Base-by-base conservation (phyloP, 92 coral and sea anemone species). In the Porites lobata region DNA sequence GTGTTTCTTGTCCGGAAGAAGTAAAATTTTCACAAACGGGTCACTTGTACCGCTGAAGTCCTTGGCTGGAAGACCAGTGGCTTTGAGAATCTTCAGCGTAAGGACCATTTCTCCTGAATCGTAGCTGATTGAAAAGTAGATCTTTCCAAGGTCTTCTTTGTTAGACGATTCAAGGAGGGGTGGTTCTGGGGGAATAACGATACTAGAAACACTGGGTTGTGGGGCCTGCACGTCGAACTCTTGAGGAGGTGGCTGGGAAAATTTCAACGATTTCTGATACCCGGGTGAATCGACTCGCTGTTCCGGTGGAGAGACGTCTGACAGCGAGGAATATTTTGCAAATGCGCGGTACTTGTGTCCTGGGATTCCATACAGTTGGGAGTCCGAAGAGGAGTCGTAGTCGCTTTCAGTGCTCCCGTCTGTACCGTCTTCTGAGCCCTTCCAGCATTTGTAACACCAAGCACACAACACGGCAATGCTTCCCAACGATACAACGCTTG, bases 21-120 rank as follows among this genome's bases (percentile, higher is more conserved):
- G 96, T n/a, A 92, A 66, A 51, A 98, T 94, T 81, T 98, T 98
- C 9, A 96, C 98, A 63, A 98, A 98, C 1, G 99, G 99, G 68
- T 98, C 99, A 69, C 99, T 98, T 7, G 99, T 98, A 9, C 99
- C 99, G 85, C 98, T 94, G 65, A 98, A 98, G 80, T 98, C 99
- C 71, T 98, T 98, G 7, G 99, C 99, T 18, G 99, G 99, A 15
- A 98, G 80, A 10, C 96, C 91, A 54, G 93, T 76, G 0, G 98
- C 99, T 88, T 94, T 98, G 47, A 96, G 92, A 80, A 98, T 93
- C 79, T 96, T 98, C 82, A 98, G 58, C 7, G 93, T 89, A 63
- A 98, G 86, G 0, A 94, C 91, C 95, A 89, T 89, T n/a, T 90
- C 85, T 58, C 92, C 90, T 13, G 98, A 92, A 74, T 94, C 94